phyloP scores from a whole-genome alignment of 1,140 invertebrate species.

The Schlechtendalia chinensis region DNA sequence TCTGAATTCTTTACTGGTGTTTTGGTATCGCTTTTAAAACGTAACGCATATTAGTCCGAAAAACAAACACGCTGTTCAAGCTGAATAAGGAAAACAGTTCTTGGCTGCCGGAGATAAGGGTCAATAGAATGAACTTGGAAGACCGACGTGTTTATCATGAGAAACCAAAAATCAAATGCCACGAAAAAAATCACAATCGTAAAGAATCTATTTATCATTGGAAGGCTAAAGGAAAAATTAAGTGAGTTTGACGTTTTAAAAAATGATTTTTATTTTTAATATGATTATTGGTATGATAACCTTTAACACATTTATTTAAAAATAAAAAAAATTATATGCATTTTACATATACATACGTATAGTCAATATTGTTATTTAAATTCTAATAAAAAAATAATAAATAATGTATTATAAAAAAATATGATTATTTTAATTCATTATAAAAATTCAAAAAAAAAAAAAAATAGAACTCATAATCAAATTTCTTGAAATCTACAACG shows the following conservation, averaged over 20 bases:
- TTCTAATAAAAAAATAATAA: too few relatives aligned
- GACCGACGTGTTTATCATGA: neutral
- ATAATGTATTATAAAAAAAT: too few relatives aligned
- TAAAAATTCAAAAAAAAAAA: too few relatives aligned
- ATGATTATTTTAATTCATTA: too few relatives aligned
- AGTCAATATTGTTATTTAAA: too few relatives aligned
- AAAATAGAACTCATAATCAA: too few relatives aligned
- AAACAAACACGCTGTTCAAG: neutral
- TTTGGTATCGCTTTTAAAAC: neutral
- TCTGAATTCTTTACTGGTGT: neutral
- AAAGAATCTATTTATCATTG: neutral
- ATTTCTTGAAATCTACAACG: too few relatives aligned
- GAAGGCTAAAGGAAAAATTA: neutral
- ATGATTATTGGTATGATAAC: too few relatives aligned
- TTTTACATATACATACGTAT: too few relatives aligned
- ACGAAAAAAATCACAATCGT: neutral
- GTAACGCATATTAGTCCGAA: neutral
- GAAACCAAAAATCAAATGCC: neutral
- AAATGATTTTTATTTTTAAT: too few relatives aligned
- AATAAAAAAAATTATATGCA: too few relatives aligned
- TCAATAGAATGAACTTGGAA: slow-evolving; percentile 37
- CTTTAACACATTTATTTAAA: too few relatives aligned
- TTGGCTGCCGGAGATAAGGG: slow-evolving; percentile 34
- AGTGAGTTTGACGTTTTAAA: neutral
- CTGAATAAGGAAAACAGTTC: slow-evolving; percentile 1